Base-by-base conservation (phyloP, 1,140 invertebrate genomes). In the Micrasema minimum region DNA sequence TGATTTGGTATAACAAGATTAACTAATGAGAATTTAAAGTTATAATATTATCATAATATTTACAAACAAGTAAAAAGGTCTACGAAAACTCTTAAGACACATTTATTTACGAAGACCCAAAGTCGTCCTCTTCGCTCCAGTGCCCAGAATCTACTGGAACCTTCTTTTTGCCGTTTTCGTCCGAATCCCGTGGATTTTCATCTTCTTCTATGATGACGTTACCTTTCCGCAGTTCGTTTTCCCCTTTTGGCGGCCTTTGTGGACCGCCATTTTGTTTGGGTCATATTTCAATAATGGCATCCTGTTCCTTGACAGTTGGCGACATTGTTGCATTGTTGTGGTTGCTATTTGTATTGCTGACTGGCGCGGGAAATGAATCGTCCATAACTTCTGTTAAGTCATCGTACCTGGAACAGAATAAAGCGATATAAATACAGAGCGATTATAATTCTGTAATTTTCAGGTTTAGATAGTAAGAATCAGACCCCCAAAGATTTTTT, bases 81-180 rank as follows among this genome's bases (percentile, higher is more conserved):
- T 31, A 31, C 26, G 2, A 31, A 31, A 31, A 31, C 26, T 31
- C 26, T 31, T 31, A 31, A 31, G 26, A 31, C 26, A 31, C 26
- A 7, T 50, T 41, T 64, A 55, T 57, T 68, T 74, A 74, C 18
- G 73, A 69, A 35, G 69, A 75, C 1, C 66, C 61, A 35, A 75
- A 75, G 11, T 75, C 73, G 43, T 75, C 73, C 46, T 75, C 73
- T 35, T 75, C 73, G 22, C 73, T 75, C 73, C 73, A 75, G 45
- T 75, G 73, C 0, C 73, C 73, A 1, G 73, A 75, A 37, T 75
- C 73, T 2, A 75, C 57, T 31, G 73, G 73, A 23, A 75, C 61
- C 53, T 75, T 75, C 2, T 48, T 46, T 41, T 68, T 71, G 11
- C 20, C 31, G 16, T n/a, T 35, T 59, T 64, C 18, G 16, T 53